Conservation (phyloP, 2,797 vertebrate species). For the Urocyon cinereoargenteus region DNA sequence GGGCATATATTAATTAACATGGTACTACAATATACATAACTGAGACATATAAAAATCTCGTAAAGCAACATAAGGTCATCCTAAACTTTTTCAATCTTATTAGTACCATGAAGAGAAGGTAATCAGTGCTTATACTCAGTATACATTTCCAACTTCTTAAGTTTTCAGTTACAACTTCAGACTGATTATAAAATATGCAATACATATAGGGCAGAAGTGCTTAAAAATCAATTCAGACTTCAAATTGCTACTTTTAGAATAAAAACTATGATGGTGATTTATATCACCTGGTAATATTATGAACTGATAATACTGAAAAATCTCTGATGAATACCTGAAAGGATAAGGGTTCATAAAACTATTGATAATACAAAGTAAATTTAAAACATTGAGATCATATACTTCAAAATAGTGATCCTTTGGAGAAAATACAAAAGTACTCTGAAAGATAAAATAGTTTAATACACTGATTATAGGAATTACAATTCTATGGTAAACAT, state of each 20-base stretch:
- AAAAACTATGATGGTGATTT: neutral
- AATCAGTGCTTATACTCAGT: too few species aligned
- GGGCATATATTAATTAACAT: neutral
- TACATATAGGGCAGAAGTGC: neutral
- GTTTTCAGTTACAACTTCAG: neutral
- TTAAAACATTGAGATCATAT: neutral
- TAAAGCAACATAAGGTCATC: neutral
- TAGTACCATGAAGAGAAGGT: neutral
- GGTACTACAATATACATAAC: neutral
- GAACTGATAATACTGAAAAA: neutral
- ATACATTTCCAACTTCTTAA: neutral
- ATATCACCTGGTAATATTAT: neutral
- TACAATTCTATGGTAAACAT: neutral
- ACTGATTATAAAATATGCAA: neutral
- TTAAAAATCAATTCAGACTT: neutral
- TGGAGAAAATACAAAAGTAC: neutral
- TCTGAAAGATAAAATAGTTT: neutral
- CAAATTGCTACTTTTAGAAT: neutral
- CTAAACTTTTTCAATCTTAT: neutral
- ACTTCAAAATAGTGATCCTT: constrained; percentile 16
- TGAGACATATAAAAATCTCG: neutral
- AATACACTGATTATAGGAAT: neutral
- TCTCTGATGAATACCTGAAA: neutral
- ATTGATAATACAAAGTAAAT: constrained; percentile 27
- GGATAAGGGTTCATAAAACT: neutral